Evolutionary conservation across 2,888 invertebrate species (phyloP), one percentile per base, ranked within the genome.

Genomic region (Harpalus rufipes): DNA sequence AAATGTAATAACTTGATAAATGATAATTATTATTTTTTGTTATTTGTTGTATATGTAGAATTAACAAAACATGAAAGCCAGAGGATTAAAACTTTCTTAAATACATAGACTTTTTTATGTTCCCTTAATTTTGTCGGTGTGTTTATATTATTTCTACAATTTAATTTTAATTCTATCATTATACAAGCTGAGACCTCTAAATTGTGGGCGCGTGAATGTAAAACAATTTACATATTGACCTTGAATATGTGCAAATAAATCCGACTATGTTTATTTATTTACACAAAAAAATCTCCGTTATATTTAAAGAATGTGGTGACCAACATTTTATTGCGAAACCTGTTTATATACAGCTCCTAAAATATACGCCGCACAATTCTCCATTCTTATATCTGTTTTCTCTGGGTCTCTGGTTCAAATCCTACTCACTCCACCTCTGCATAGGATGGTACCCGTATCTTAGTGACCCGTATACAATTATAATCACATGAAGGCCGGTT

Each of bases 401-500:
- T 32, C 21, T 63, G n/a, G 68, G 68, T 68, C 32, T 68, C 32
- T 25, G 68, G 68, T 68, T 68, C 68, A 68, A 68, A 39, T 14
- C 68, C 68, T 32, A 68, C 68, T 68, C 68, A 68, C 4, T 12
- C 68, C 68, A 25, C 68, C 68, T 68, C 68, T 68, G 68, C 25
- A 25, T 12, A 25, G 18, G 32, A 39, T 68, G 68, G 68, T 68
- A 68, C 68, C 68, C 68, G 68, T 68, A 68, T 32, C 68, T n/a
- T 32, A 68, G 68, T 68, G 68, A 68, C 68, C 68, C 68, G 68
- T 68, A 68, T 68, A 63, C 59, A 61, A 14, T 61, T 51, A 10
- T 51, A 51, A 51, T 51, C 44, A 51, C 44, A 51, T 51, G 44
- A 39, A 39, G 39, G 39, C 39, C 12, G 68, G 39, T 68, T 68